Evolutionary conservation across 2,797 vertebrate species (phyloP).

Genomic region (Strix occidentalis): DNA sequence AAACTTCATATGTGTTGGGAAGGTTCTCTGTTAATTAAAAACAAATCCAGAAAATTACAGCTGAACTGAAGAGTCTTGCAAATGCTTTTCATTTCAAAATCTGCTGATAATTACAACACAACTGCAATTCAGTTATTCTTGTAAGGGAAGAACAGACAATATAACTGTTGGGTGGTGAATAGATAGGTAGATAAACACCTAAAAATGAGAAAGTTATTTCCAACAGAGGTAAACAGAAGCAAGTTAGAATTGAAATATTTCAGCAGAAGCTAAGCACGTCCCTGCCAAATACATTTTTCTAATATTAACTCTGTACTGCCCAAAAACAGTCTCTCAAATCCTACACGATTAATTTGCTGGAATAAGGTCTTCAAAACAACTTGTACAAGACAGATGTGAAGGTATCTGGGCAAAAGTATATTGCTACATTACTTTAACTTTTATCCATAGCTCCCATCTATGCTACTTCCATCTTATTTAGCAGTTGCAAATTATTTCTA

Average conservation of each 20-base stretch:
- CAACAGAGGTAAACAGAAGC: neutral
- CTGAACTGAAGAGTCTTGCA: neutral
- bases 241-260: conserved; percentile 13
- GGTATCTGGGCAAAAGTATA: neutral
- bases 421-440: neutral
- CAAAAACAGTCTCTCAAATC: neutral
- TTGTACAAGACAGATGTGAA: neutral
- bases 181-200: neutral
- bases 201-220: neutral
- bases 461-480: neutral
- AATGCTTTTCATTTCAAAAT: conserved; percentile 31
- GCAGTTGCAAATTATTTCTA: neutral
- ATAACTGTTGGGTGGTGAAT: neutral
- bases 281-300: neutral
- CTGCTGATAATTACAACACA: conserved; percentile 4
- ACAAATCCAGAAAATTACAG: conserved; percentile 56
- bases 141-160: neutral
- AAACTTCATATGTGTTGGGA: neutral
- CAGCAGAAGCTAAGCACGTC: neutral
- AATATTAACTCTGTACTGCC: neutral
- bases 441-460: neutral
- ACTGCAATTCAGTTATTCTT: conserved; percentile 4
- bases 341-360: neutral
- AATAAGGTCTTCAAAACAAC: neutral
- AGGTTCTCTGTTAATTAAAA: conserved; percentile 31